Percentiles rank a stretch among this genome's conserved stretches.
Evolutionary conservation across 2,888 invertebrate species (phyloP).

Genomic region (Chalcis sispes): DNA sequence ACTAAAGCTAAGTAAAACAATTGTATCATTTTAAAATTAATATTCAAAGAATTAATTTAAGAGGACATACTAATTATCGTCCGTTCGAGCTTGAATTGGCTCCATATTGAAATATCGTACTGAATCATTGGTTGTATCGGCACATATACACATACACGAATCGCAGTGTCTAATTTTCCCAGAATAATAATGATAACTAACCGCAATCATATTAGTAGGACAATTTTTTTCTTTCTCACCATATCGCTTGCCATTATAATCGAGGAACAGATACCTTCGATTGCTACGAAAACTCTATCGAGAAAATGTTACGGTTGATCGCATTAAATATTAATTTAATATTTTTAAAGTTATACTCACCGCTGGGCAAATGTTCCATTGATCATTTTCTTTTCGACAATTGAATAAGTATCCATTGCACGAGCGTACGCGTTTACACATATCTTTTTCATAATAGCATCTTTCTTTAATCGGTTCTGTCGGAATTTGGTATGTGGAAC

Average conservation of each 20-base stretch:
- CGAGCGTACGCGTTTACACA: not conserved
- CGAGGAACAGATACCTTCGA: constrained; percentile 13
- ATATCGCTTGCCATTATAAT: not conserved
- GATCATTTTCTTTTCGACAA: not conserved
- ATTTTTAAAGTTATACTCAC: not conserved
- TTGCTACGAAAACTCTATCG: not conserved
- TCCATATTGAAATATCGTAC: constrained; percentile 19
- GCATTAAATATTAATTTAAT: not conserved
- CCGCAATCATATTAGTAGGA: not conserved
- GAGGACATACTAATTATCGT: constrained; percentile 23
- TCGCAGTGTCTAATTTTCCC: not conserved
- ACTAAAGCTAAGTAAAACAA: no score
- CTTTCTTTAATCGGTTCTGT: no score
- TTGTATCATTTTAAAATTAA: no score
- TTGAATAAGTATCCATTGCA: constrained; percentile 2
- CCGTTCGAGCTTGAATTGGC: not conserved
- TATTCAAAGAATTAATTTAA: no score
- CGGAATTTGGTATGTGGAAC: not conserved
- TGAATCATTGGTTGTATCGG: not conserved
- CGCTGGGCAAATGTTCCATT: not conserved
- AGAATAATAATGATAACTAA: not conserved
- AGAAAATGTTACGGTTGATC: not conserved
- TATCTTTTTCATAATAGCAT: not conserved
- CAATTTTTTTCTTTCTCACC: not conserved
- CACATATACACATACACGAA: constrained; percentile 27